A percentile compares a stretch with the other conserved stretches of the same genome.
These are phyloP conservation scores for Maconellicoccus hirsutus DNA, from an alignment of 1,140 invertebrate species.

Conservation along the genomic window DNA sequence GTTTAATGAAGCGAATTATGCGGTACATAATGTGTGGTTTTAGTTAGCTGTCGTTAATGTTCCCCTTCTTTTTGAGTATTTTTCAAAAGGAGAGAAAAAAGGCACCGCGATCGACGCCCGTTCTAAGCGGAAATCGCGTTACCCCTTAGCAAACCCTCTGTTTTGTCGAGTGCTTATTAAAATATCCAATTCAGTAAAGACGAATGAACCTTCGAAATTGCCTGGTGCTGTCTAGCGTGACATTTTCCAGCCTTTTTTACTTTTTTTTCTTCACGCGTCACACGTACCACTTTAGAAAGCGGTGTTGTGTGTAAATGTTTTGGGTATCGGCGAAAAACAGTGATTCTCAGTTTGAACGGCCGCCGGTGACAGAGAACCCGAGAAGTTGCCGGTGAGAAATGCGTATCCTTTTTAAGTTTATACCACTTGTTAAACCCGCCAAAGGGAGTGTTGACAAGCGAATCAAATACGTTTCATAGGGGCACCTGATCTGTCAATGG, in stretches of 20 bases:
- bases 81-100: background rate
- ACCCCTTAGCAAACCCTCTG: background rate
- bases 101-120: background rate
- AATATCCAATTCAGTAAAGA: constrained; percentile 17
- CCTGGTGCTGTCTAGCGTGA: constrained; percentile 10
- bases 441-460: too few relatives aligned
- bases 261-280: constrained; percentile 6
- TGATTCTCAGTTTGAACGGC: background rate
- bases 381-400: too few relatives aligned
- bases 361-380: too few relatives aligned
- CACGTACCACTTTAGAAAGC: constrained; percentile 6
- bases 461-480: too few relatives aligned
- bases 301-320: background rate
- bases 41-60: constrained; percentile 16
- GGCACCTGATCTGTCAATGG: too few relatives aligned
- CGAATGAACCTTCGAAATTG: background rate
- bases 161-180: constrained; percentile 15
- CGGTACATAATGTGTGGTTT: constrained; percentile 22
- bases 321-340: background rate
- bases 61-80: background rate
- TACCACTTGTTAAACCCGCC: too few relatives aligned
- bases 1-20: constrained; percentile 22
- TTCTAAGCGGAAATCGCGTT: background rate
- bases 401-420: too few relatives aligned
- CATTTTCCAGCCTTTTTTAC: constrained; percentile 20